Base-by-base conservation (phyloP, 2,113 vertebrate genomes). In the Ardeotis arabs region DNA sequence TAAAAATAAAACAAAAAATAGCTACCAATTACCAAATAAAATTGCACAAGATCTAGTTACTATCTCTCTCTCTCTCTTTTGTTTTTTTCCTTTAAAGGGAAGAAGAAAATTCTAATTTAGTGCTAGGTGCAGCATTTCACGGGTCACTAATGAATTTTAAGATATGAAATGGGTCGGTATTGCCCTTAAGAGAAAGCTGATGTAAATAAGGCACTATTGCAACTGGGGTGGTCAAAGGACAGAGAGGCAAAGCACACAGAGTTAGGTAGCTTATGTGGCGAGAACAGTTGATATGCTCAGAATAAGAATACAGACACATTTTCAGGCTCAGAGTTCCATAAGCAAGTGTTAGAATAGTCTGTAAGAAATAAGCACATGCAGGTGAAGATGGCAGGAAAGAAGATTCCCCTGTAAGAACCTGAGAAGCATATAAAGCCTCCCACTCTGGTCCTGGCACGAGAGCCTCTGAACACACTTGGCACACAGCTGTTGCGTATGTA, bases 401-500 rank as follows among this genome's bases (percentile, higher is more conserved):
- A 72, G 59, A 78, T 60, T 83, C n/a, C 56, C 55, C 31, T 39
- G 27, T 2, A 41, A 28, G n/a, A 85, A 41, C 3, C 12, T 3
- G 13, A 89, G 56, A 45, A 90, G 24, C 29, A 77, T 44, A 81
- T 4, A 31, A 25, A 63, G 27, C 7, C 17, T 77, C 10, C 25
- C 0, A 2, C 20, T 28, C 33, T 59, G 31, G 16, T 59, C 23
- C 58, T 35, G 29, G 37, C 60, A 58, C 17, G 44, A 44, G 17
- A 78, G 29, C 53, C 29, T 66, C 64, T 63, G 53, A 53, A 59
- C 31, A 58, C 0, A 1, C 18, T 10, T 13, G 28, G 66, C 28
- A 62, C 41, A 25, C 2, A 67, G 50, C 23, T 4, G 2, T 35
- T 8, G 2, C 3, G 1, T 0, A 5, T 0, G 0, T 13, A 25